A percentile compares a stretch with the other conserved stretches of the same genome.
phyloP scores from a whole-genome alignment of 2,797 vertebrate genomes.

The Lepus oiostolus region DNA sequence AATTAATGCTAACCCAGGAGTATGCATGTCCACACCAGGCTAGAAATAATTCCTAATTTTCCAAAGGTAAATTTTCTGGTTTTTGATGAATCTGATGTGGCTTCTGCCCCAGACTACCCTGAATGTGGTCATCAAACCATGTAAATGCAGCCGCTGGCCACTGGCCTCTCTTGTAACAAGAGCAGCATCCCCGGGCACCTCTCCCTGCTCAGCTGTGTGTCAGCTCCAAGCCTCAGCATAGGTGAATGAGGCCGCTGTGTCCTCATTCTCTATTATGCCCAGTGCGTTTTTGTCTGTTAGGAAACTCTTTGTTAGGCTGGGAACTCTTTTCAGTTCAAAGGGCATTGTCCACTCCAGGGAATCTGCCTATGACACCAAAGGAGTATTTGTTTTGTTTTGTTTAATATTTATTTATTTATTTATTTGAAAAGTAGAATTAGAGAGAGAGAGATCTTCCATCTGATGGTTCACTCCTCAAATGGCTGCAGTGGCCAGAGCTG shows the following conservation, averaged over 20 bases:
- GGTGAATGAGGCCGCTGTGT: neutral
- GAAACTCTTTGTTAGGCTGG: neutral
- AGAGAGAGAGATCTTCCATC: no score
- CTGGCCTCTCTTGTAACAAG: rapidly evolving
- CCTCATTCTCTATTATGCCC: neutral
- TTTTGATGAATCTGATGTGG: neutral
- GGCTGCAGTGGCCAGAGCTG: no score
- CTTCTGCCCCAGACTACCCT: neutral
- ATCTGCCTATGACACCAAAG: neutral
- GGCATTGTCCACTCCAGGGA: neutral
- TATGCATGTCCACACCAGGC: neutral
- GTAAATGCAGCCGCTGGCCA: neutral
- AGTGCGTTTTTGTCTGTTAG: neutral
- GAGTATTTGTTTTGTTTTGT: no score
- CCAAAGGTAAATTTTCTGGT: conserved; percentile 31
- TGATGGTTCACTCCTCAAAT: no score
- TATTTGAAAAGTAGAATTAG: no score
- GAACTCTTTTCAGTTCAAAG: neutral
- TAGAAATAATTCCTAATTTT: neutral
- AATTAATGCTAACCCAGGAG: neutral
- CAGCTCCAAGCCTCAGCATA: neutral
- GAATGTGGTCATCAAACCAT: conserved; percentile 16
- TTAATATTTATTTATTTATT: no score
- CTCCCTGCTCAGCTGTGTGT: neutral
- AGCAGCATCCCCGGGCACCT: neutral